These are phyloP conservation scores for Mus pahari DNA, from an alignment of 2,113 vertebrate species.

Conservation along the genomic window DNA sequence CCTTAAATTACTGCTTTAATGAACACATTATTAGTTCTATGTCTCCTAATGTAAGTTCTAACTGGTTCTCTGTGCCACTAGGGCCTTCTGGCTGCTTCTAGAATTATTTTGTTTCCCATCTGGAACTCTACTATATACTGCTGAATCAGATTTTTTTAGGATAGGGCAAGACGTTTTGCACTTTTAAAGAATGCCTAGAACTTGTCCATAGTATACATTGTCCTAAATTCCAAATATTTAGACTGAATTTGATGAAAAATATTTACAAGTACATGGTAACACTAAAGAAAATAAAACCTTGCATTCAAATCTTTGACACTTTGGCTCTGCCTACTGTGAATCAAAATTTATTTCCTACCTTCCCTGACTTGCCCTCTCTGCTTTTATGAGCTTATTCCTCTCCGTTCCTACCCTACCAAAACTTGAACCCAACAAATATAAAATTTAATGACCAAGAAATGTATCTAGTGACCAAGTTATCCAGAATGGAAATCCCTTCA, in stretches of 20 bases:
- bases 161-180: not conserved
- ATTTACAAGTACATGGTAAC: not conserved
- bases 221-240: not conserved
- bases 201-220: not conserved
- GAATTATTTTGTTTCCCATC: not conserved
- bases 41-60: not conserved
- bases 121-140: not conserved
- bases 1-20: too few species aligned
- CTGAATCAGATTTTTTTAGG: slow-evolving; percentile 17
- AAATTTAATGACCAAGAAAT: not conserved
- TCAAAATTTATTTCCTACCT: not conserved
- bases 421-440: not conserved
- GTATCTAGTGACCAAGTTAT: not conserved
- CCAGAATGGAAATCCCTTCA: not conserved
- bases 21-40: not conserved
- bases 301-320: not conserved
- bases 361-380: not conserved
- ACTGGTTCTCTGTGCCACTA: too few species aligned
- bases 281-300: slow-evolving; percentile 42
- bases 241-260: not conserved
- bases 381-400: not conserved
- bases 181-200: not conserved
- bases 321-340: not conserved
- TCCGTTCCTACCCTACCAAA: not conserved
- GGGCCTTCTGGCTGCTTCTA: not conserved